These are phyloP conservation scores for Caenorhabditis wallacei DNA, from an alignment of 2,888 invertebrate species.

Conservation along the genomic window DNA sequence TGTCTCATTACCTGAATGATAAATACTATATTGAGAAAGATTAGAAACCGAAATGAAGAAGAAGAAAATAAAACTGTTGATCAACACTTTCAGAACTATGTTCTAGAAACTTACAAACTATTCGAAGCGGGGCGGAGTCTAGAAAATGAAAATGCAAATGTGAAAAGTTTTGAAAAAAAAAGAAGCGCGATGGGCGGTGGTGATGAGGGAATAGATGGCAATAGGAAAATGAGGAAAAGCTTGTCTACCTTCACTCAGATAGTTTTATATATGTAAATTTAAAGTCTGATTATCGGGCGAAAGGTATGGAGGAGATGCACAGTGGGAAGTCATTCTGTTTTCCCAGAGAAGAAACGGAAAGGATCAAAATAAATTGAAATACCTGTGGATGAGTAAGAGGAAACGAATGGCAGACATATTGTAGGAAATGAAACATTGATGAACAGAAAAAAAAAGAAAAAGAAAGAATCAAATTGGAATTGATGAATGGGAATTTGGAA, in stretches of 20 bases:
- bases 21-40: background rate
- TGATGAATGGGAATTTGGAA: too few relatives aligned
- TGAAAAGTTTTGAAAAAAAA: conserved; percentile 37
- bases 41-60: background rate
- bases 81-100: conserved; percentile 23
- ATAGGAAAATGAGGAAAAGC: conserved; percentile 10
- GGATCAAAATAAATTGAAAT: conserved; percentile 38
- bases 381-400: conserved; percentile 16
- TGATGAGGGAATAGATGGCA: background rate
- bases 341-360: conserved; percentile 37
- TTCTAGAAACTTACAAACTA: conserved; percentile 12
- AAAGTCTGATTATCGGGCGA: conserved; percentile 33
- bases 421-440: conserved; percentile 22
- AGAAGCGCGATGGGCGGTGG: conserved; percentile 36
- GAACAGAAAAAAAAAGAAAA: background rate
- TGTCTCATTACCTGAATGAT: conserved; percentile 50
- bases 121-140: conserved; percentile 31
- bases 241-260: conserved; percentile 41
- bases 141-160: conserved; percentile 33
- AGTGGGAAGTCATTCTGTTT: conserved; percentile 40
- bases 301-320: conserved; percentile 32
- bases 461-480: background rate
- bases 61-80: background rate
- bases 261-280: conserved; percentile 54
- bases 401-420: conserved; percentile 21